These are phyloP conservation scores for Blera fallax DNA, from an alignment of 2,888 invertebrate species.

Conservation along the genomic window DNA sequence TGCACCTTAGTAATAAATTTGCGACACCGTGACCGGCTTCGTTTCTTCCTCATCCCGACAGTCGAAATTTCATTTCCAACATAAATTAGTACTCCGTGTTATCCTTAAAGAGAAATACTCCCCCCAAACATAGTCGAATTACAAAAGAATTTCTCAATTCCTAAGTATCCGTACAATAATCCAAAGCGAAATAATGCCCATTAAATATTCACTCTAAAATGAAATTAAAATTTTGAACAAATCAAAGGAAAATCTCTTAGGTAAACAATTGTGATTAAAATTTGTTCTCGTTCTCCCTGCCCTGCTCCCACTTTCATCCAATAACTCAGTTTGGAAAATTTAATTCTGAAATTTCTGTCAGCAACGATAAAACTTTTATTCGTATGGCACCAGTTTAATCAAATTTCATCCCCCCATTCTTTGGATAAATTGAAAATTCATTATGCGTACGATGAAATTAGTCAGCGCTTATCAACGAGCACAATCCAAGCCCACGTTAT, in stretches of 20 bases:
- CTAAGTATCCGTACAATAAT: too few species aligned
- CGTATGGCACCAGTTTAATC: constrained; percentile 19
- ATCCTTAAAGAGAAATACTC: too few species aligned
- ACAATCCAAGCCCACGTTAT: neutral
- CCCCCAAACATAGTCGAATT: too few species aligned
- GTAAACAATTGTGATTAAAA: constrained; percentile 15
- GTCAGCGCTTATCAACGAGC: neutral
- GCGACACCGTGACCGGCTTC: too few species aligned
- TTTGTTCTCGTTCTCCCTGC: neutral
- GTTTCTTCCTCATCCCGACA: too few species aligned
- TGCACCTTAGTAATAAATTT: too few species aligned
- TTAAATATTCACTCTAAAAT: constrained; percentile 15
- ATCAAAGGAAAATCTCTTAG: constrained; percentile 11
- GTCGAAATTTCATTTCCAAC: too few species aligned
- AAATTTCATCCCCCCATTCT: neutral
- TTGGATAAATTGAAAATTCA: constrained; percentile 16
- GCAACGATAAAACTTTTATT: constrained; percentile 10
- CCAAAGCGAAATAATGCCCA: neutral
- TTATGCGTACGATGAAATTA: constrained; percentile 7
- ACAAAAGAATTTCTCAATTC: too few species aligned
- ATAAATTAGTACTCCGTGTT: too few species aligned
- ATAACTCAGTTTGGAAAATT: constrained; percentile 16
- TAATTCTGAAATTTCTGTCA: constrained; percentile 4
- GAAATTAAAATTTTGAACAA: constrained; percentile 20
- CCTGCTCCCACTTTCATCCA: neutral